Conservation (phyloP, 2,888 invertebrate species). For the Halictus ligatus region DNA sequence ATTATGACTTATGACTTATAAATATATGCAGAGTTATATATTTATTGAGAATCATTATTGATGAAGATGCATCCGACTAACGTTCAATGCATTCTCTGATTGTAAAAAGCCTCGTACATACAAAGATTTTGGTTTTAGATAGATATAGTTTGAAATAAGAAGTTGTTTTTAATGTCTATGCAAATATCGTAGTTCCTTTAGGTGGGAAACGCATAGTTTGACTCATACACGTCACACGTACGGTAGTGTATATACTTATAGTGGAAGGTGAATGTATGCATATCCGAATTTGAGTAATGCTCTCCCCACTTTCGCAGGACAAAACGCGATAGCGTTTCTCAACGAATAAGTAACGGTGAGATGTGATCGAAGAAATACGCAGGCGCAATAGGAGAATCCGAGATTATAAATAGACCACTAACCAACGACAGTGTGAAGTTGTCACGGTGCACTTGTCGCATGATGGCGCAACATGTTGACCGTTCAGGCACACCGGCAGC, state of each 20-base stretch:
- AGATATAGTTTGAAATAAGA: not conserved
- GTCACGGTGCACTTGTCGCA: slow-evolving; percentile 80
- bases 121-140: not conserved
- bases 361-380: slow-evolving; percentile 38
- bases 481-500: slow-evolving; percentile 76
- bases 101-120: not conserved
- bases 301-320: not conserved
- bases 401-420: slow-evolving; percentile 70
- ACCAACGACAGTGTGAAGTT: slow-evolving; percentile 66
- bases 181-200: not conserved
- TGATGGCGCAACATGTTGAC: slow-evolving; percentile 82
- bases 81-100: not conserved
- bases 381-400: slow-evolving; percentile 36
- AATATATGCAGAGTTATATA: not conserved
- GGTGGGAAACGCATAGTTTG: not conserved
- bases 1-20: too few relatives aligned
- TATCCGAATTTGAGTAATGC: slow-evolving; percentile 25
- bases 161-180: not conserved
- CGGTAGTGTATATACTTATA: not conserved
- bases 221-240: not conserved
- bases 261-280: not conserved
- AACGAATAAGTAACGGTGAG: slow-evolving; percentile 21
- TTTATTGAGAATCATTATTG: not conserved
- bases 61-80: not conserved
- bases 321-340: slow-evolving; percentile 9